A percentile compares a stretch with the other conserved stretches of the same genome.
Conservation (phyloP, 2,113 vertebrate species). For the Abramis brama region DNA sequence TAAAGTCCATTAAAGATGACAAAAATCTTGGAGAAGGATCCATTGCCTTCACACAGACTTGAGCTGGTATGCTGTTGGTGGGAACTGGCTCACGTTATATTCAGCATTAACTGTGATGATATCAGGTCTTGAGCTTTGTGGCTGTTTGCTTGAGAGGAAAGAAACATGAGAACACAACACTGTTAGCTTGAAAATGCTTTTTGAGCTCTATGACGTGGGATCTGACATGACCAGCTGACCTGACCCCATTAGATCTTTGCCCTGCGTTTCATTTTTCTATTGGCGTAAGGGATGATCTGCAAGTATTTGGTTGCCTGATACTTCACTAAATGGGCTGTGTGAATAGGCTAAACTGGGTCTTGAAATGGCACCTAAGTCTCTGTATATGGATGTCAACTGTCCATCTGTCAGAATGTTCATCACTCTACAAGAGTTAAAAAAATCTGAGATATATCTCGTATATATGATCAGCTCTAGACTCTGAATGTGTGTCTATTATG, state of each 20-base stretch:
- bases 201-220: not conserved
- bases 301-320: conserved; percentile 5
- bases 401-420: conserved; percentile 47
- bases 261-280: not conserved
- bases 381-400: conserved; percentile 46
- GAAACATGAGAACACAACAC: conserved; percentile 77
- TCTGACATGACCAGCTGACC: conserved; percentile 33
- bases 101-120: conserved; percentile 55
- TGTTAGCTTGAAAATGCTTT: conserved; percentile 74
- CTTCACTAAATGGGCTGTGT: conserved; percentile 1
- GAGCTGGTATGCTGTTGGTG: not conserved
- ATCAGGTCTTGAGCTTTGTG: conserved; percentile 64
- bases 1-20: conserved; percentile 46
- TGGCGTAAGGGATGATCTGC: not conserved
- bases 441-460: conserved; percentile 18
- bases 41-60: not conserved
- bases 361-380: conserved; percentile 15
- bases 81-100: conserved; percentile 33
- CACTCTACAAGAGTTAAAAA: conserved; percentile 55
- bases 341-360: not conserved
- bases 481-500: conserved; percentile 35
- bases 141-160: conserved; percentile 80
- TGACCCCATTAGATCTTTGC: not conserved
- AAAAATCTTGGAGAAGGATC: not conserved
- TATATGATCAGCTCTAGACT: conserved; percentile 50